These are phyloP conservation scores for Scaptomyza parva DNA, from an alignment of 2,888 invertebrate species.

Conservation along the genomic window DNA sequence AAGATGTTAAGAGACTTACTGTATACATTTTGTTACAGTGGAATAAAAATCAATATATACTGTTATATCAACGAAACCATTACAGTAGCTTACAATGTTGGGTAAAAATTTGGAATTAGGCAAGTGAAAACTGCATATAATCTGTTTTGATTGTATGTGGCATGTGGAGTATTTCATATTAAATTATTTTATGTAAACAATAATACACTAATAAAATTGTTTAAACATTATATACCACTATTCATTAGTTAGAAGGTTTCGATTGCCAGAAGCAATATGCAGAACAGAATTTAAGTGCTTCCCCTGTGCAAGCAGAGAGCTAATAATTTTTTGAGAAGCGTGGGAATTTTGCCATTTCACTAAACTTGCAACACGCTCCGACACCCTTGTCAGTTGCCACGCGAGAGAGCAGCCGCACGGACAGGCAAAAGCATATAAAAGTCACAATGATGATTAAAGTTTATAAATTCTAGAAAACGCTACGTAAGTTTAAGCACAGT, in stretches of 20 bases:
- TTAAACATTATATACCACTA: conserved; percentile 37
- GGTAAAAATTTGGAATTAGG: too few relatives aligned
- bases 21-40: too few relatives aligned
- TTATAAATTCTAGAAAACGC: conserved; percentile 12
- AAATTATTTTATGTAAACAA: background rate
- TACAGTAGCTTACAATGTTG: too few relatives aligned
- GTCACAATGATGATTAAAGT: conserved; percentile 20
- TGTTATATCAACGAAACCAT: too few relatives aligned
- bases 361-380: conserved; percentile 46
- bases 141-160: too few relatives aligned
- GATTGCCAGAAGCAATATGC: too few relatives aligned
- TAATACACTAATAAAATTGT: background rate
- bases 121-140: too few relatives aligned
- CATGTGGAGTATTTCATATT: background rate
- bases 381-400: conserved; percentile 65
- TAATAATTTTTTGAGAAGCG: conserved; percentile 35
- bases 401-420: conserved; percentile 72
- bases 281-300: conserved; percentile 48
- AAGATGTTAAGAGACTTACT: too few relatives aligned
- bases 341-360: conserved; percentile 29
- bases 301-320: conserved; percentile 34
- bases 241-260: conserved; percentile 26
- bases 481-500: conserved; percentile 17
- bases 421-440: conserved; percentile 27
- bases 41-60: too few relatives aligned